phyloP scores from a whole-genome alignment of 2,797 vertebrate genomes.

The Eulemur albifrons region DNA sequence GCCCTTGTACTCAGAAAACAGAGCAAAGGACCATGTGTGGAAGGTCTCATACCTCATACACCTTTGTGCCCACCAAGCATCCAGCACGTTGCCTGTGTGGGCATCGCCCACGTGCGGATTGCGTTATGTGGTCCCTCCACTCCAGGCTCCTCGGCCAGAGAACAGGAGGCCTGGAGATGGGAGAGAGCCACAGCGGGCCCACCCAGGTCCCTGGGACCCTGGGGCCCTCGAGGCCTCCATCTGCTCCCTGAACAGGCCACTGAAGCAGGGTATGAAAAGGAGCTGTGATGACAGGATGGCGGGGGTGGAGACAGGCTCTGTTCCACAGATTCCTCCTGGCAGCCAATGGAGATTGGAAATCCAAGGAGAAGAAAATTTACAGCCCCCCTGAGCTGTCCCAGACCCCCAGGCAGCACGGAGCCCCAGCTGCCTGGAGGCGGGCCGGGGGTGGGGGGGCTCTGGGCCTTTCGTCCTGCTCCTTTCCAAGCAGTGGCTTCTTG shows the following conservation, averaged over 20 bases:
- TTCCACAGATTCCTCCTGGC: slow-evolving; percentile 44
- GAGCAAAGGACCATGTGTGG: not conserved
- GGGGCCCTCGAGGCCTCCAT: not conserved
- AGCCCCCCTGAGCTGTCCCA: slow-evolving; percentile 45
- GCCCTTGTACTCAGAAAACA: not conserved
- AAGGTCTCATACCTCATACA: too few relatives aligned
- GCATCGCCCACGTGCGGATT: not conserved
- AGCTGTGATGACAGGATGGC: not conserved
- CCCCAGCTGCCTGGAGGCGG: slow-evolving; percentile 41
- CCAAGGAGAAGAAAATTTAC: slow-evolving; percentile 68
- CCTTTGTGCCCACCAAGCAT: not conserved
- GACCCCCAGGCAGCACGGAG: slow-evolving; percentile 47
- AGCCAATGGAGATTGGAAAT: not conserved
- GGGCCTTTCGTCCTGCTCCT: not conserved
- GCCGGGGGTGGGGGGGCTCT: not conserved
- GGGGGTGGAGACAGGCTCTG: not conserved
- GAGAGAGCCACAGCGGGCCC: not conserved
- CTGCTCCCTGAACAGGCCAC: not conserved
- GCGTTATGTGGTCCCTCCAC: not conserved
- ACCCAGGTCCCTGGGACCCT: not conserved
- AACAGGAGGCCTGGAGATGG: not conserved
- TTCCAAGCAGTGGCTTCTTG: slow-evolving; percentile 30
- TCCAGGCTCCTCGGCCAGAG: not conserved
- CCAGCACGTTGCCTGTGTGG: not conserved
- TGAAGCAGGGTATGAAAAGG: not conserved